Evolutionary conservation across 2,113 vertebrate species (phyloP).

Genomic region (Cyanocitta stelleri): DNA sequence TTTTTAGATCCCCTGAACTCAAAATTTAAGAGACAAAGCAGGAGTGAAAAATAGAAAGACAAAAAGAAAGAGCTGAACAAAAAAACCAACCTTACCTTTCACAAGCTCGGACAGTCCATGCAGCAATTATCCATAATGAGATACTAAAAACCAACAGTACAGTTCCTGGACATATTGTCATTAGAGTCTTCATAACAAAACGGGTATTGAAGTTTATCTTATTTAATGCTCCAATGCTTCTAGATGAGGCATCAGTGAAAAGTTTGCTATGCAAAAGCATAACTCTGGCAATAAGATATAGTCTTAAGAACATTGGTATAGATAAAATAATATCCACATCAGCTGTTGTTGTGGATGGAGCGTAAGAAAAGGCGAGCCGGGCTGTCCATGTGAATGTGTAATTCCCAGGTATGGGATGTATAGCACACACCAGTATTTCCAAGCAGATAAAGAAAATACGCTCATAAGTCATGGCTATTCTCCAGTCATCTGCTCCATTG

Average conservation of each 20-base stretch:
- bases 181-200: constrained; percentile 99
- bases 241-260: constrained; percentile 97
- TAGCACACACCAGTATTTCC: constrained; percentile 98
- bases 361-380: constrained; percentile 92
- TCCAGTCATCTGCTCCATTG: constrained; percentile 99
- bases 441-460: constrained; percentile 99
- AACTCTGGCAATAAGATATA: constrained; percentile 98
- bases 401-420: constrained; percentile 97
- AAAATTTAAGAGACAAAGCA: background rate
- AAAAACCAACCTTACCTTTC: constrained; percentile 87
- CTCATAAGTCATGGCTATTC: constrained; percentile 99
- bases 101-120: constrained; percentile 98
- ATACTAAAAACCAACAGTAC: constrained; percentile 99
- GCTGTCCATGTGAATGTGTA: constrained; percentile 99
- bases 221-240: constrained; percentile 98
- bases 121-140: constrained; percentile 99
- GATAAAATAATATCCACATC: constrained; percentile 99
- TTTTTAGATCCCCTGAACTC: background rate
- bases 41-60: background rate
- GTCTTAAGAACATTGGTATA: constrained; percentile 99
- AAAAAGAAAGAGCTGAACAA: background rate
- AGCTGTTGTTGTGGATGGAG: constrained; percentile 91
- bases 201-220: constrained; percentile 99
- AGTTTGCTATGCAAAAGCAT: constrained; percentile 99
- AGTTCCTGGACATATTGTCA: constrained; percentile 99